Conservation (phyloP, 2,797 vertebrate species). For the Triplophysa yarkandensis region DNA sequence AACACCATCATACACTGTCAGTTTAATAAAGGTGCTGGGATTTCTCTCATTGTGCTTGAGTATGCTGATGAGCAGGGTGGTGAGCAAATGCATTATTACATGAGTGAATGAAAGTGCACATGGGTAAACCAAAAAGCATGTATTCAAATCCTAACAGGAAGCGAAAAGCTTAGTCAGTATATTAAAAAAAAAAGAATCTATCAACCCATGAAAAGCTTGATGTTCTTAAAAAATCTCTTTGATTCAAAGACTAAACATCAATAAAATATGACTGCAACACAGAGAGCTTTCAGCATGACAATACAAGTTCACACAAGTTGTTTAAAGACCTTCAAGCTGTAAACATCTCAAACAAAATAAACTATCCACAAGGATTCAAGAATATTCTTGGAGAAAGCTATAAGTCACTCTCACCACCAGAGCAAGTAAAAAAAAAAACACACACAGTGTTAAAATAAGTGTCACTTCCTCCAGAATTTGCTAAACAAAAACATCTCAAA, state of each 20-base stretch:
- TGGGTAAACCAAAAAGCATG: background rate
- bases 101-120: constrained; percentile 20
- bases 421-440: constrained; percentile 3
- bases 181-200: background rate
- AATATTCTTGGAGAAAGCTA: constrained; percentile 47
- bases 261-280: background rate
- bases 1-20: background rate
- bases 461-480: background rate
- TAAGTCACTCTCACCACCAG: constrained; percentile 33
- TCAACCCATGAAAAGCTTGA: constrained; percentile 6
- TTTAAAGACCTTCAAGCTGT: constrained; percentile 21
- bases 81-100: background rate
- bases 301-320: constrained; percentile 52
- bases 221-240: constrained; percentile 18
- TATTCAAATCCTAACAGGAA: background rate
- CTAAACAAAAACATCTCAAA: background rate
- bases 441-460: background rate
- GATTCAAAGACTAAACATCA: background rate
- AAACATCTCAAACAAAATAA: constrained; percentile 38
- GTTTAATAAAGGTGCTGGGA: constrained; percentile 14
- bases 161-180: background rate
- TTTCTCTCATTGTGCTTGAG: constrained; percentile 10
- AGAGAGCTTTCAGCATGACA: constrained; percentile 13
- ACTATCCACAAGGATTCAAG: constrained; percentile 32
- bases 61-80: constrained; percentile 18